These are phyloP conservation scores for Sebastes kiyomatsui DNA, from an alignment of 2,797 vertebrate species.

Conservation along the genomic window DNA sequence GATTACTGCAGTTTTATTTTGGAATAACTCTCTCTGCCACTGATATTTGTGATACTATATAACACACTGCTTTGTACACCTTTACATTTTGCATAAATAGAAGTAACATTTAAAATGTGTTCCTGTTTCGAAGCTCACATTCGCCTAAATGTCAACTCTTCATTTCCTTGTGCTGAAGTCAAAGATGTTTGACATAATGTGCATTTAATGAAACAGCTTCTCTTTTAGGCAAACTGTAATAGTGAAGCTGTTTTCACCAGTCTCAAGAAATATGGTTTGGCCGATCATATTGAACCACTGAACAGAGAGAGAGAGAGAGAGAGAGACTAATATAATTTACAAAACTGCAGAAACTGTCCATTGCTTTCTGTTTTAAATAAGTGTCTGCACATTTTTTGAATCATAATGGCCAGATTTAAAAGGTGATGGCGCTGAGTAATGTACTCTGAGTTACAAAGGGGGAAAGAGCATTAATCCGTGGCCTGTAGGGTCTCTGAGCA, in stretches of 20 bases:
- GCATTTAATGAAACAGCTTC: constrained; percentile 10
- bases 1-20: constrained; percentile 38
- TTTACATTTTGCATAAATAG: not conserved
- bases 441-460: constrained; percentile 18
- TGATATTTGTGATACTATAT: constrained; percentile 33
- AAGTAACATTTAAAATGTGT: not conserved
- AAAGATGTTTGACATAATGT: not conserved
- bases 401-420: constrained; percentile 1
- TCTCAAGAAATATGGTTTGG: not conserved
- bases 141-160: not conserved
- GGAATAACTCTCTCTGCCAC: constrained; percentile 14
- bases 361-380: not conserved
- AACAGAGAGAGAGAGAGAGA: not conserved
- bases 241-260: not conserved
- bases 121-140: not conserved
- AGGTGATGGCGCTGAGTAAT: constrained; percentile 30
- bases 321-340: not conserved
- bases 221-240: not conserved
- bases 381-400: not conserved
- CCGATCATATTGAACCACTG: not conserved
- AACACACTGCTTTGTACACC: not conserved
- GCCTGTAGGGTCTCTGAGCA: constrained; percentile 36
- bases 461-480: constrained; percentile 47
- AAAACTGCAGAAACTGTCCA: not conserved
- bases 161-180: not conserved